These are phyloP conservation scores for Erebia aethiops DNA, from an alignment of 2,888 invertebrate species.

Conservation along the genomic window DNA sequence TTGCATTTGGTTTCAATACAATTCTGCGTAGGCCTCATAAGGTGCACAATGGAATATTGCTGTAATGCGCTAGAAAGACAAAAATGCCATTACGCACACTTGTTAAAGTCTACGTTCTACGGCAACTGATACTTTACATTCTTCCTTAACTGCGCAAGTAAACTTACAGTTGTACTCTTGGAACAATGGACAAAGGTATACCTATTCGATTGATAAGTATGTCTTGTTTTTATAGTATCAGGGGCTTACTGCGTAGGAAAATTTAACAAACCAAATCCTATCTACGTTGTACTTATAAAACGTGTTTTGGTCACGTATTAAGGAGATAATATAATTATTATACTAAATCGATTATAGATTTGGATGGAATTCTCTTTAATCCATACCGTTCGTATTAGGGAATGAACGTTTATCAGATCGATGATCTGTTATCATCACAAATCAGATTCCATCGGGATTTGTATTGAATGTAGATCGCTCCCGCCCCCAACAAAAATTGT, in stretches of 20 bases:
- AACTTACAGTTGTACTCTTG: constrained; percentile 2
- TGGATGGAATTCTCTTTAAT: neutral
- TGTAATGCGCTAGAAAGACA: constrained; percentile 11
- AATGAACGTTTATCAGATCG: constrained; percentile 6
- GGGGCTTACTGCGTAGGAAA: constrained; percentile 26
- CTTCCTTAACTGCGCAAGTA: constrained; percentile 19
- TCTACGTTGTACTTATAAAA: constrained; percentile 23
- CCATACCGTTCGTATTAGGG: neutral
- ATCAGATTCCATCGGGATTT: constrained; percentile 37
- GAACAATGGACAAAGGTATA: constrained; percentile 1
- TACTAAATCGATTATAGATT: neutral
- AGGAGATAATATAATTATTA: constrained; percentile 3
- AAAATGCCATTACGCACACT: constrained; percentile 26
- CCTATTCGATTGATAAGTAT: constrained; percentile 2
- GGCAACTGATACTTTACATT: constrained; percentile 26
- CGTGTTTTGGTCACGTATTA: constrained; percentile 26
- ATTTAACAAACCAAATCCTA: constrained; percentile 19
- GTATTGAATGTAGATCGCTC: constrained; percentile 54
- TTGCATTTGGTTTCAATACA: constrained; percentile 40
- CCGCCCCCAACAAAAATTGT: constrained; percentile 73
- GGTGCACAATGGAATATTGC: constrained; percentile 34
- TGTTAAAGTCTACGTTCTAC: constrained; percentile 7
- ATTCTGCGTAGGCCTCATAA: constrained; percentile 37
- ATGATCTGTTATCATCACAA: constrained; percentile 31
- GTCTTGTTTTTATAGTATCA: constrained; percentile 5